phyloP scores from a whole-genome alignment of 2,888 invertebrate species.

The Calliopum simillimum region DNA sequence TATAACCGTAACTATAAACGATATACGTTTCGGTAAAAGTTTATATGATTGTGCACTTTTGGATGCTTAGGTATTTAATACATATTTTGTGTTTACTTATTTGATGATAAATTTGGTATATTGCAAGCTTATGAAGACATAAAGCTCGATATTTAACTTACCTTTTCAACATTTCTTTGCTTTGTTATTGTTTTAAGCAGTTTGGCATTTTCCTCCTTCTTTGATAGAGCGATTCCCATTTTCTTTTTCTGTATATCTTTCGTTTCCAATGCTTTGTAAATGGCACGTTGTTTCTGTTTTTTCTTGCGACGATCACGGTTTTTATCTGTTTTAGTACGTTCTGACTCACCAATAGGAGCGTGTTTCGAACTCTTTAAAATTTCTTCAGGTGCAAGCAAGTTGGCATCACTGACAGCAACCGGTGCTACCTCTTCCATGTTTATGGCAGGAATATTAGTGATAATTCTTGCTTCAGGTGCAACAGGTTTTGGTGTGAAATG shows the following conservation, averaged over 20 bases:
- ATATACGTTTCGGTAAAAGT: no score
- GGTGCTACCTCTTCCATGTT: conserved; percentile 97
- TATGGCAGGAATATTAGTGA: conserved; percentile 91
- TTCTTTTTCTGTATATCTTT: conserved; percentile 68
- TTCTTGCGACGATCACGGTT: conserved; percentile 89
- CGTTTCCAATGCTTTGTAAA: conserved; percentile 68
- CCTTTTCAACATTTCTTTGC: conserved; percentile 74
- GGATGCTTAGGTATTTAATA: no score
- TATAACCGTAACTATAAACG: no score
- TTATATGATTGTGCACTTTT: no score
- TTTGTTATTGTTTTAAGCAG: conserved; percentile 75
- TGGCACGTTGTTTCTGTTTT: conserved; percentile 79
- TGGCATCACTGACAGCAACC: conserved; percentile 84
- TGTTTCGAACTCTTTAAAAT: conserved; percentile 74
- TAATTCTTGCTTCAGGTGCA: conserved; percentile 87
- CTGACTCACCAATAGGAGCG: conserved; percentile 75
- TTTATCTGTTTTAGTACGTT: conserved; percentile 87
- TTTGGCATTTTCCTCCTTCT: conserved; percentile 70
- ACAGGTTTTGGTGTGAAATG: conserved; percentile 92
- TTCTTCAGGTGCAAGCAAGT: conserved; percentile 93
- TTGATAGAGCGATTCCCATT: conserved; percentile 69
- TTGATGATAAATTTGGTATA: no score
- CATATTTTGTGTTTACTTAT: no score
- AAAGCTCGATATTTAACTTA: conserved; percentile 58
- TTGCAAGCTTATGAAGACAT: no score